These are phyloP conservation scores for Drosophila nasuta DNA, from an alignment of 1,140 invertebrate genomes.

Conservation along the genomic window DNA sequence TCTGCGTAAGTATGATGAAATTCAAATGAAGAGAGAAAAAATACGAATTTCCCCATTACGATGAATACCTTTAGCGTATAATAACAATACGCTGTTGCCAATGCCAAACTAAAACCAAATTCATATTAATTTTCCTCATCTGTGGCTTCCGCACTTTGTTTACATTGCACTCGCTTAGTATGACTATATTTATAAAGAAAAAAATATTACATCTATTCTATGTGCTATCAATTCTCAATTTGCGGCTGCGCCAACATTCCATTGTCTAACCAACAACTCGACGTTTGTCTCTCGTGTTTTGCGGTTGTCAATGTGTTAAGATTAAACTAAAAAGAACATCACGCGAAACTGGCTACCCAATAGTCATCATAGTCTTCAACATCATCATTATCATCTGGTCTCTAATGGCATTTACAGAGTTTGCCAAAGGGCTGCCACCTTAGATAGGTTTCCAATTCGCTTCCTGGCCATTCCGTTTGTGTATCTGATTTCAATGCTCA, in stretches of 20 bases:
- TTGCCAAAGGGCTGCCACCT: slow-evolving; percentile 43
- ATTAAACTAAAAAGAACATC: slow-evolving; percentile 25
- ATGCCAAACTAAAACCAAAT: slow-evolving; percentile 43
- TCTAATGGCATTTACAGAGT: slow-evolving; percentile 1
- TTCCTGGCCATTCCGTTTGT: slow-evolving; percentile 19
- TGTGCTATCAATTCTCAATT: slow-evolving; percentile 10
- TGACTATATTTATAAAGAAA: slow-evolving; percentile 11
- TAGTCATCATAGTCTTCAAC: not conserved
- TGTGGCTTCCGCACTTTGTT: slow-evolving; percentile 56
- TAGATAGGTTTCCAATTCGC: slow-evolving; percentile 27
- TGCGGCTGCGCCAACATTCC: slow-evolving; percentile 73
- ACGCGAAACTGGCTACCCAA: slow-evolving; percentile 29
- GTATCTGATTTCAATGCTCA: slow-evolving; percentile 75
- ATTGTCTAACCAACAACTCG: slow-evolving; percentile 54
- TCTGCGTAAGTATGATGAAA: not conserved
- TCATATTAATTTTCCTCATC: slow-evolving; percentile 49
- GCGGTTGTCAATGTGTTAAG: slow-evolving; percentile 31
- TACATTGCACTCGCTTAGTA: slow-evolving; percentile 25
- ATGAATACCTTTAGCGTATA: slow-evolving; percentile 14
- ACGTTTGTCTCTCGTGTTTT: slow-evolving; percentile 8
- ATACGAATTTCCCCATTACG: not conserved
- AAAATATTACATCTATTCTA: not conserved
- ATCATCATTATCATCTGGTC: not conserved
- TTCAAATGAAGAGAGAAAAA: not conserved
- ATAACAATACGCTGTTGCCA: slow-evolving; percentile 28